Percentiles rank a stretch among this genome's conserved stretches.
Conservation (phyloP, 2,888 invertebrate species). For the Noctua janthina region DNA sequence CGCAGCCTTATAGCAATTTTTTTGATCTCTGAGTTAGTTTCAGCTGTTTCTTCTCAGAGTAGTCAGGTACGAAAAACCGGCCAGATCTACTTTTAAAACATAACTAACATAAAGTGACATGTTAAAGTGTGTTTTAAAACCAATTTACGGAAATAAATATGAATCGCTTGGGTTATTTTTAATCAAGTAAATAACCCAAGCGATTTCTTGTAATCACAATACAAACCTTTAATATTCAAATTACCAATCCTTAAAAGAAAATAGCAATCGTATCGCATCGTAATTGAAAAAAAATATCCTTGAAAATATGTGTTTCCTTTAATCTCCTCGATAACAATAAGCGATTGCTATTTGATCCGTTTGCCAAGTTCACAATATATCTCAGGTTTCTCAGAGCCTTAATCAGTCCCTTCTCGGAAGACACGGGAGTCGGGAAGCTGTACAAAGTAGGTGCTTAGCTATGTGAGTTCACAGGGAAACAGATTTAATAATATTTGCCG, state of each 20-base stretch:
- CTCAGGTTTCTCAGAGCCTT: conserved; percentile 22
- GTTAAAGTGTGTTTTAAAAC: neutral
- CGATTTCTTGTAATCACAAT: neutral
- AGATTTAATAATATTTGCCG: conserved; percentile 20
- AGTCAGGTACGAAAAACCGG: too few relatives aligned
- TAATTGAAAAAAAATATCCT: conserved; percentile 14
- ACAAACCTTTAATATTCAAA: conserved; percentile 5
- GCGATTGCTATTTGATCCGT: conserved; percentile 44
- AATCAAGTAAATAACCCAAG: neutral
- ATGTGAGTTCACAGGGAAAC: conserved; percentile 3
- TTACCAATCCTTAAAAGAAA: neutral
- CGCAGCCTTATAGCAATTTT: too few relatives aligned
- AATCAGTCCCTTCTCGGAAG: conserved; percentile 26
- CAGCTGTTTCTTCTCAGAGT: neutral
- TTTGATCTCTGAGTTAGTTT: too few relatives aligned
- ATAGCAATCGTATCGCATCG: neutral
- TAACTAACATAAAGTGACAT: neutral
- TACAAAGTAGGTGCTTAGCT: conserved; percentile 13
- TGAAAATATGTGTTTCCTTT: conserved; percentile 23
- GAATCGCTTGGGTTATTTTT: neutral
- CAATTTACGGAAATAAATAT: neutral
- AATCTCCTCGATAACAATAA: conserved; percentile 17
- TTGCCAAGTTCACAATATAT: conserved; percentile 12
- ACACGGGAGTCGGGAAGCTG: neutral
- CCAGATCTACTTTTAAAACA: neutral